A percentile compares a stretch with the other conserved stretches of the same genome.
Conservation (phyloP, 2,888 invertebrate species). For the Amblyteles armatorius region DNA sequence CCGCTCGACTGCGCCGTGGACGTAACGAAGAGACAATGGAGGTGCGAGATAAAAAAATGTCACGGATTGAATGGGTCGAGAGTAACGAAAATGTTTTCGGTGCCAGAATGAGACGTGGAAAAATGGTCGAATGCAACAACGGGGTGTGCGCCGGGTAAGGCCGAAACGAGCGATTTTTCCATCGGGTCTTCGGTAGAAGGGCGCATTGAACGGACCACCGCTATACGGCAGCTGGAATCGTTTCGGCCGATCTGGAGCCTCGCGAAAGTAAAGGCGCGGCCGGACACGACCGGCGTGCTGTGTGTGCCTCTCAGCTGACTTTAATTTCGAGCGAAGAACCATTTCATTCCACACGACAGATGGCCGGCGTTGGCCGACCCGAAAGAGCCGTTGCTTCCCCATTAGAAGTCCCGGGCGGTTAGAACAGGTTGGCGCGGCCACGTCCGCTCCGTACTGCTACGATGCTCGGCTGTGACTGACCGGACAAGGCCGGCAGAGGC, state of each 20-base stretch:
- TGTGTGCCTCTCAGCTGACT: conserved; percentile 81
- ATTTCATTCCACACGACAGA: conserved; percentile 82
- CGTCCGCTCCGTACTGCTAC: conserved; percentile 58
- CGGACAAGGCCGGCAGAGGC: conserved; percentile 46
- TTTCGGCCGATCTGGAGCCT: conserved; percentile 50
- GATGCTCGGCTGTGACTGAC: conserved; percentile 51
- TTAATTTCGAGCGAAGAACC: conserved; percentile 82
- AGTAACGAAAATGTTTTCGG: conserved; percentile 35
- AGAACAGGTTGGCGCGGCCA: conserved; percentile 71
- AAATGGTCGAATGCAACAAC: conserved; percentile 9
- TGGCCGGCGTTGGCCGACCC: conserved; percentile 80
- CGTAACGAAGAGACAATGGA: conserved; percentile 40
- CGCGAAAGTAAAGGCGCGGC: conserved; percentile 64
- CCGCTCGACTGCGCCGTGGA: conserved; percentile 8
- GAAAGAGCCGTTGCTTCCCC: conserved; percentile 84
- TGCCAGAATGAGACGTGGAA: conserved; percentile 25
- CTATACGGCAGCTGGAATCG: conserved; percentile 50
- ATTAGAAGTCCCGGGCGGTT: conserved; percentile 73
- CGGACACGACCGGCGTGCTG: conserved; percentile 41
- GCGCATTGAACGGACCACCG: not conserved
- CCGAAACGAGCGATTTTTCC: conserved; percentile 25
- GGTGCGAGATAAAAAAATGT: conserved; percentile 56
- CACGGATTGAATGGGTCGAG: conserved; percentile 34
- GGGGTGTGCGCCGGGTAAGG: not conserved
- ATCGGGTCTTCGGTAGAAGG: not conserved